Conservation (phyloP, 2,113 vertebrate genomes). For the Myotis lucifugus region DNA sequence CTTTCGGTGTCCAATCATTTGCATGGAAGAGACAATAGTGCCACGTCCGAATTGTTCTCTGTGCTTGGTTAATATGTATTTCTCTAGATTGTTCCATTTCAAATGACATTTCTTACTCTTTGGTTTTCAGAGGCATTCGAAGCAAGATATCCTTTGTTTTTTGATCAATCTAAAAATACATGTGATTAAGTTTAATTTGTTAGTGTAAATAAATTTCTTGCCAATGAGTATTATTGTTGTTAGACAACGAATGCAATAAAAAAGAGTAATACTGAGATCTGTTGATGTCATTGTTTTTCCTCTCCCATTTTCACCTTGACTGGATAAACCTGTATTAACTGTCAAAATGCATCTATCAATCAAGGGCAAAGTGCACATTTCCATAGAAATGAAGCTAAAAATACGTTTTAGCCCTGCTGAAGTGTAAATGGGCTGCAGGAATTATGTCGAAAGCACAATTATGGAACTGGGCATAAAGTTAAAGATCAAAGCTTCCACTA, state of each 20-base stretch:
- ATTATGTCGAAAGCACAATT: slow-evolving; percentile 69
- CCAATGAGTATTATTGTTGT: slow-evolving; percentile 90
- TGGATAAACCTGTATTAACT: slow-evolving; percentile 58
- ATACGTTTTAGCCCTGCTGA: slow-evolving; percentile 56
- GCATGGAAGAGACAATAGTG: slow-evolving; percentile 88
- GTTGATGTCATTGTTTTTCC: slow-evolving; percentile 58
- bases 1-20: slow-evolving; percentile 85
- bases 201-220: slow-evolving; percentile 90
- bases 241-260: slow-evolving; percentile 92
- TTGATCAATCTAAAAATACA: slow-evolving; percentile 80
- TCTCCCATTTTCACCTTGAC: slow-evolving; percentile 65
- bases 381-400: slow-evolving; percentile 71
- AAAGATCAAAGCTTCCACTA: not conserved
- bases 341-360: slow-evolving; percentile 63
- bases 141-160: slow-evolving; percentile 83
- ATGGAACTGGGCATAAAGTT: slow-evolving; percentile 32
- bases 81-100: slow-evolving; percentile 82
- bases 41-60: slow-evolving; percentile 84
- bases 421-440: slow-evolving; percentile 69
- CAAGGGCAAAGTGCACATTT: slow-evolving; percentile 66
- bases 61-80: slow-evolving; percentile 84
- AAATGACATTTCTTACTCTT: slow-evolving; percentile 77
- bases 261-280: slow-evolving; percentile 84
- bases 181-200: slow-evolving; percentile 86
- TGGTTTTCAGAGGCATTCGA: slow-evolving; percentile 78